Conservation (phyloP, 2,797 vertebrate species). For the Cynodonichthys magdalenae region DNA sequence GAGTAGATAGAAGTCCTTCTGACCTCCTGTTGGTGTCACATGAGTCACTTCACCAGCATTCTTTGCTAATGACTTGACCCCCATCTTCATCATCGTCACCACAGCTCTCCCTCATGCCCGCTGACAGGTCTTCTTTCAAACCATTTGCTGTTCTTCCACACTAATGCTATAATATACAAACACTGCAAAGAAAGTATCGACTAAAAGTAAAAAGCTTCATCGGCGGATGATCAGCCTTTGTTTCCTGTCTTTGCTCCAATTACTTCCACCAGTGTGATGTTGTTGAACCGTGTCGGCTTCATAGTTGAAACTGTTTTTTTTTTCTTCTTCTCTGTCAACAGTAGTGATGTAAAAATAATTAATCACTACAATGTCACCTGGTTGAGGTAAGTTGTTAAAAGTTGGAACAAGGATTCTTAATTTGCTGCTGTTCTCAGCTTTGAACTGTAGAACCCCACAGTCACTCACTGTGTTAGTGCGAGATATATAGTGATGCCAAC, state of each 20-base stretch:
- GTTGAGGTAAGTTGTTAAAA: slow-evolving; percentile 5
- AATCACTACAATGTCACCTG: neutral
- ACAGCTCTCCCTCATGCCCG: slow-evolving; percentile 44
- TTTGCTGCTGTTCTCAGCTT: slow-evolving; percentile 8
- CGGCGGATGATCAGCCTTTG: neutral
- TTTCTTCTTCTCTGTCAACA: neutral
- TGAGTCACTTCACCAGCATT: slow-evolving; percentile 51
- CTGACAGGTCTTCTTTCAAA: slow-evolving; percentile 66
- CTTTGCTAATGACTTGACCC: slow-evolving; percentile 57
- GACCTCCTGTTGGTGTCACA: slow-evolving; percentile 46
- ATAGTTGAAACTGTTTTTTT: neutral
- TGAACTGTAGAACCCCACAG: neutral
- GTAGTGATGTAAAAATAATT: neutral
- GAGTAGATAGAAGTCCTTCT: slow-evolving; percentile 2
- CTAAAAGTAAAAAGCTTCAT: slow-evolving; percentile 7
- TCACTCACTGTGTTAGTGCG: neutral
- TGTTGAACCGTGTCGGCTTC: neutral
- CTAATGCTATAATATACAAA: slow-evolving; percentile 44
- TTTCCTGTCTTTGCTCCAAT: neutral
- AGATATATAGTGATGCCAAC: neutral
- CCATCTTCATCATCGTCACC: neutral
- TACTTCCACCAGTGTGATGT: neutral
- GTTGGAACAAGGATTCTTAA: neutral
- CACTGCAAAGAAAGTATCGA: slow-evolving; percentile 24
- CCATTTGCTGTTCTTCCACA: slow-evolving; percentile 62